Percentiles rank a stretch among this genome's conserved stretches.
phyloP scores from a whole-genome alignment of 2,888 invertebrate species.

The Microctonus aethiopoides region DNA sequence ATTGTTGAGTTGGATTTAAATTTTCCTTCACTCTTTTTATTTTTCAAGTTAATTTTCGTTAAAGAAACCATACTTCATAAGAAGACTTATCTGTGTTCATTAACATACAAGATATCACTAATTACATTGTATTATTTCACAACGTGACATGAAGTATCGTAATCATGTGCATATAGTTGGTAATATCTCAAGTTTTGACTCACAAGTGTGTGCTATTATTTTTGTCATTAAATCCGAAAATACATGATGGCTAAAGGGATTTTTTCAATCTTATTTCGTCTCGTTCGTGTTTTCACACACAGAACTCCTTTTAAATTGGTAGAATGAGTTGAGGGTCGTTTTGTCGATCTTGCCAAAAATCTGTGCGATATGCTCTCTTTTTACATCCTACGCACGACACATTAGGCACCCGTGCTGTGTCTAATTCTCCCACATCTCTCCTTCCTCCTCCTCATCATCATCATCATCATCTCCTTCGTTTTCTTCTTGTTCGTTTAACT shows the following conservation, averaged over 20 bases:
- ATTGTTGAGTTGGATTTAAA: not conserved
- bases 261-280: slow-evolving; percentile 19
- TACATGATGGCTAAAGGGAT: slow-evolving; percentile 59
- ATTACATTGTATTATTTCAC: not conserved
- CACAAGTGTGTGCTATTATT: slow-evolving; percentile 60
- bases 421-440: not conserved
- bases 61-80: not conserved
- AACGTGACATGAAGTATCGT: not conserved
- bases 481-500: not conserved
- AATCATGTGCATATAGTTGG: slow-evolving; percentile 13
- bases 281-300: not conserved
- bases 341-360: slow-evolving; percentile 23
- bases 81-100: not conserved
- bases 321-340: not conserved
- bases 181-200: slow-evolving; percentile 49
- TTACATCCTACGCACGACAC: slow-evolving; percentile 19
- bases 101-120: not conserved
- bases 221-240: slow-evolving; percentile 65
- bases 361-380: slow-evolving; percentile 27
- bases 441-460: not conserved
- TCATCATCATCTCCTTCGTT: not conserved
- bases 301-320: slow-evolving; percentile 2
- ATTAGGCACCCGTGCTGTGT: slow-evolving; percentile 2
- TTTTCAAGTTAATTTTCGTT: not conserved
- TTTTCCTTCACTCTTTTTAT: not conserved